Conservation (phyloP, 2,113 vertebrate species). For the Bucco capensis region DNA sequence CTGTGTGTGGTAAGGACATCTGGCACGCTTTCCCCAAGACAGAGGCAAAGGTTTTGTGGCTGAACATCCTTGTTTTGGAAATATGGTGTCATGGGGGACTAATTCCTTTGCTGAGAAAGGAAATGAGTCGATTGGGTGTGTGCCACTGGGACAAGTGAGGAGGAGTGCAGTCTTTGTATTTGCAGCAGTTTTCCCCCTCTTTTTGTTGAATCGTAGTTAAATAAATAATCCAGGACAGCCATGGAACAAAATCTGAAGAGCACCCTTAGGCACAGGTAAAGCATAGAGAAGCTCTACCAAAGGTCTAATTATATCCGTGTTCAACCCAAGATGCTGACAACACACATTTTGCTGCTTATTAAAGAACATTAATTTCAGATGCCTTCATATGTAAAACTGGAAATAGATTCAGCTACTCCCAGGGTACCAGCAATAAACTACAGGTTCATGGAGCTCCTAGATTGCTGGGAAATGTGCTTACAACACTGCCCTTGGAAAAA, state of each 20-base stretch:
- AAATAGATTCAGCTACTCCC: not conserved
- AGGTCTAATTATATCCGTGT: not conserved
- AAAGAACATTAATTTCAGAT: slow-evolving; percentile 5
- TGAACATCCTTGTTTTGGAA: slow-evolving; percentile 38
- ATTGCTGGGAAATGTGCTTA: not conserved
- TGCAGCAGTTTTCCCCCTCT: not conserved
- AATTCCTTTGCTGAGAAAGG: slow-evolving; percentile 32
- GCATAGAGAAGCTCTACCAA: not conserved
- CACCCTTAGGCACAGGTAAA: not conserved
- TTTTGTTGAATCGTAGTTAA: not conserved
- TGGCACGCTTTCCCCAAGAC: not conserved
- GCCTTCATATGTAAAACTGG: not conserved
- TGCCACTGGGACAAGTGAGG: slow-evolving; percentile 21
- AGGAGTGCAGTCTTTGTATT: slow-evolving; percentile 6
- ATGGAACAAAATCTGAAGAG: not conserved
- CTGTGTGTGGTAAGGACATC: not conserved
- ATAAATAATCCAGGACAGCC: not conserved
- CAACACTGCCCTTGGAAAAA: not conserved
- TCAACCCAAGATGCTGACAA: slow-evolving; percentile 6
- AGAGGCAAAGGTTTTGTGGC: not conserved
- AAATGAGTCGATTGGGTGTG: slow-evolving; percentile 27
- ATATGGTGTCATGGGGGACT: not conserved
- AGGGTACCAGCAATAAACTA: not conserved
- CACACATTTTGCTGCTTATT: slow-evolving; percentile 28
- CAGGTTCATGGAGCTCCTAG: not conserved